Evolutionary conservation across 2,113 vertebrate species (phyloP).

Genomic region (Myocastor coypus): DNA sequence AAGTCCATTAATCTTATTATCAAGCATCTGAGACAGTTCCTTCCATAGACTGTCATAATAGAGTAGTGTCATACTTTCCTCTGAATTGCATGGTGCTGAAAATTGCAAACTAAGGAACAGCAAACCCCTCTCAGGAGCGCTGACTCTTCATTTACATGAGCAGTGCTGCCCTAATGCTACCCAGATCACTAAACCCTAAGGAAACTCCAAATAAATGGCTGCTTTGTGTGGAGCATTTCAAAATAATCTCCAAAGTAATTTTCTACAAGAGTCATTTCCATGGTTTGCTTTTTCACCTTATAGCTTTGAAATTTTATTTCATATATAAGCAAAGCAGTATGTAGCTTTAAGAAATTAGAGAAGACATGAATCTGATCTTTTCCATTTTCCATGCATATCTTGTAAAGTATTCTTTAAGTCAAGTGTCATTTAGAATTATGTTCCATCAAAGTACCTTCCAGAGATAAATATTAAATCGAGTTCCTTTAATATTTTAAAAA

Average conservation of each 20-base stretch:
- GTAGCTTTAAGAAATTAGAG: background rate
- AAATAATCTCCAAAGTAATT: slow-evolving; percentile 25
- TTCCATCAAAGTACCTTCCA: background rate
- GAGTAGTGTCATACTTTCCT: background rate
- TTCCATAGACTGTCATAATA: slow-evolving; percentile 2
- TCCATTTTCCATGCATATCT: background rate
- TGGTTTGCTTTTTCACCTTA: slow-evolving; percentile 11
- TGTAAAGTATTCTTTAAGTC: slow-evolving; percentile 49
- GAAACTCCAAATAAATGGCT: slow-evolving; percentile 32
- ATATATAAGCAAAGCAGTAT: background rate
- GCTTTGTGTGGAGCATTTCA: slow-evolving; percentile 1
- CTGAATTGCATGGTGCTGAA: slow-evolving; percentile 3
- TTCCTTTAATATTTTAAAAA: slow-evolving; percentile 39
- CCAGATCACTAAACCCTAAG: slow-evolving; percentile 46
- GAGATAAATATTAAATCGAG: slow-evolving; percentile 9
- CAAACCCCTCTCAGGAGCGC: background rate
- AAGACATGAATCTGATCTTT: background rate
- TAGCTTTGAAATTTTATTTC: background rate
- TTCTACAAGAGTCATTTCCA: slow-evolving; percentile 33
- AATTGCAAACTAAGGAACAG: background rate
- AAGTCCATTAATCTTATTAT: background rate
- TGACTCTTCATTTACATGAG: slow-evolving; percentile 35
- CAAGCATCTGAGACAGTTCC: background rate
- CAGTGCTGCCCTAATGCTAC: background rate
- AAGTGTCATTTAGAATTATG: slow-evolving; percentile 9